Evolutionary conservation across 2,797 vertebrate species (phyloP), one percentile per base, ranked within the genome.

Genomic region (Silurus aristotelis): DNA sequence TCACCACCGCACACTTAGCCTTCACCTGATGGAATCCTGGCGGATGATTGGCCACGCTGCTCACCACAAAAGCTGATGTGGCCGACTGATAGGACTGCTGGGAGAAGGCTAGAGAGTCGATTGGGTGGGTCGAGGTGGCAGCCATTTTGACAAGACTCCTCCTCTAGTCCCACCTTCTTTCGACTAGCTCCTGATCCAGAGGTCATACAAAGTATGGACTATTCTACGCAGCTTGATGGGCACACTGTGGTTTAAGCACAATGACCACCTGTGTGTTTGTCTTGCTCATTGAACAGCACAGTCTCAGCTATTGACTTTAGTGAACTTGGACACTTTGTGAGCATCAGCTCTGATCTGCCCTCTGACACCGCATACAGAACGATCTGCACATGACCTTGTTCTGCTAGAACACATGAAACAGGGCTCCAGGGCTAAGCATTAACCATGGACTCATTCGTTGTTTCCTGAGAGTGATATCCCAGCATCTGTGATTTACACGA

Each of bases 1-100:
- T 88, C 90, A 63, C 85, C 91, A 86, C 89, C 88, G 89, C 94
- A 91, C 83, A 89, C 91, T 91, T 93, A 93, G 89, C 84, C 84
- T 84, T 84, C 86, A 84, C 25, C 83, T 83, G 88, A 87, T 25
- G 80, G 89, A 87, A 88, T 46, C 84, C 87, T 85, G 89, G 79
- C 17, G 86, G 89, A 90, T 83, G 80, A 85, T 83, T 90, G 87
- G 84, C 86, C 64, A 77, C 82, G 63, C 60, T 80, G 80, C 61
- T 88, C 89, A 61, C 78, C 81, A 76, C 68, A 46, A 66, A 85
- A 84, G 75, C 89, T 89, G 89, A 87, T 87, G 85, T 87, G 89
- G 87, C 87, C 87, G 72, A 38, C 87, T 90, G 87, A 89, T 87
- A 90, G 89, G 90, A 92, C 89, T 88, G 90, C 87, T 78, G 83